Evolutionary conservation across 1,140 invertebrate genomes (phyloP).

Genomic region (Bactericera cockerelli): DNA sequence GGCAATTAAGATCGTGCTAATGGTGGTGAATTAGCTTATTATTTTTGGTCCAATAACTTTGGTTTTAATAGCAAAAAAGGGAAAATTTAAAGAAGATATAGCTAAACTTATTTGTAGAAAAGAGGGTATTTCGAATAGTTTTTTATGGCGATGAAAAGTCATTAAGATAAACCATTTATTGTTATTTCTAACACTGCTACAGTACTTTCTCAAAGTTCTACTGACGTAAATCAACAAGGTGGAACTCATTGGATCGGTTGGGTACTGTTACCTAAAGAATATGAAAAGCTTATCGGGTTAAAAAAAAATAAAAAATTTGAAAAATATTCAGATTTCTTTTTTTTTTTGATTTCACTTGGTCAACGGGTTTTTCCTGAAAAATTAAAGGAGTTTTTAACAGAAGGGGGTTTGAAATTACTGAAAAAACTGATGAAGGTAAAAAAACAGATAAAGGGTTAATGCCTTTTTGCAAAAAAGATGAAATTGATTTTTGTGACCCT

Average conservation of each 20-base stretch:
- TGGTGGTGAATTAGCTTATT: background rate
- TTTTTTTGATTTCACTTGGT: background rate
- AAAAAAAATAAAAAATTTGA: too few relatives aligned
- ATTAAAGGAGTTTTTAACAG: conserved; percentile 7
- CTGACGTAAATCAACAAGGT: background rate
- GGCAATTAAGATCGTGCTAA: background rate
- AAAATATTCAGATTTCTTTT: background rate
- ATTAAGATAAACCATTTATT: background rate
- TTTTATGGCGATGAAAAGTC: background rate
- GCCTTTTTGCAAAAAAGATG: conserved; percentile 3
- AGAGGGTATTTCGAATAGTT: too few relatives aligned
- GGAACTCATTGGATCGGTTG: background rate
- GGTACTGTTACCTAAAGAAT: background rate
- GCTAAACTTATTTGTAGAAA: background rate
- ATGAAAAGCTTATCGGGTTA: background rate
- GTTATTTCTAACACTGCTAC: background rate
- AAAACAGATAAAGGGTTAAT: background rate
- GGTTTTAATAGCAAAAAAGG: background rate
- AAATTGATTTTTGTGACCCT: conserved; percentile 1
- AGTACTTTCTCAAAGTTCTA: background rate
- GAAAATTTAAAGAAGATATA: background rate
- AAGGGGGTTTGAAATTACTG: background rate
- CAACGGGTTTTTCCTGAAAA: background rate
- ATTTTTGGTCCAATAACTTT: background rate
- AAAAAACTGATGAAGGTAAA: background rate